These are phyloP conservation scores for Drosophila buzzatii DNA, from an alignment of 2,888 invertebrate species.

Conservation along the genomic window DNA sequence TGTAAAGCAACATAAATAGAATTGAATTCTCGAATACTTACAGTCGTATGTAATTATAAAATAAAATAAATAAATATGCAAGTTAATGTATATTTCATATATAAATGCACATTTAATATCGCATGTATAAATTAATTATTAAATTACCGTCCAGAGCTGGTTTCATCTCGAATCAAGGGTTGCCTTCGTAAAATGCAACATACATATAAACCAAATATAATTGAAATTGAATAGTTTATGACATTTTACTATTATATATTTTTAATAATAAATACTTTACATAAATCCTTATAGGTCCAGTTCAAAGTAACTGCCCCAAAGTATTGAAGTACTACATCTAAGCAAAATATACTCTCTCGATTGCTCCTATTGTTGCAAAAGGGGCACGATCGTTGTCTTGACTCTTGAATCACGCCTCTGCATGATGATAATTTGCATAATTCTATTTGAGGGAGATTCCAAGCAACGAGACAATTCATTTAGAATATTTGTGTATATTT, in stretches of 20 bases:
- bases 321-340: neutral
- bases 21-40: too few species aligned
- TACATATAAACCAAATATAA: too few species aligned
- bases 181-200: neutral
- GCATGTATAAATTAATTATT: neutral
- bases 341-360: constrained; percentile 5
- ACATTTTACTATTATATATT: too few species aligned
- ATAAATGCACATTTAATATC: neutral
- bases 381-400: constrained; percentile 12
- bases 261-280: too few species aligned
- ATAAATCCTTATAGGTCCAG: too few species aligned
- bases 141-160: neutral
- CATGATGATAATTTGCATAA: constrained; percentile 16
- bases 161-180: neutral
- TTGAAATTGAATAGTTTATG: too few species aligned
- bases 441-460: constrained; percentile 5
- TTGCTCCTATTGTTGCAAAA: constrained; percentile 12
- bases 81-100: neutral
- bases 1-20: neutral
- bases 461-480: neutral
- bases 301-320: neutral
- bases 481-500: neutral
- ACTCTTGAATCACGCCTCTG: neutral
- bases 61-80: neutral
- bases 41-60: neutral